A percentile compares a stretch with the other conserved stretches of the same genome.
Evolutionary conservation across 2,113 vertebrate genomes (phyloP).

Genomic region (Corythoichthys intestinalis): DNA sequence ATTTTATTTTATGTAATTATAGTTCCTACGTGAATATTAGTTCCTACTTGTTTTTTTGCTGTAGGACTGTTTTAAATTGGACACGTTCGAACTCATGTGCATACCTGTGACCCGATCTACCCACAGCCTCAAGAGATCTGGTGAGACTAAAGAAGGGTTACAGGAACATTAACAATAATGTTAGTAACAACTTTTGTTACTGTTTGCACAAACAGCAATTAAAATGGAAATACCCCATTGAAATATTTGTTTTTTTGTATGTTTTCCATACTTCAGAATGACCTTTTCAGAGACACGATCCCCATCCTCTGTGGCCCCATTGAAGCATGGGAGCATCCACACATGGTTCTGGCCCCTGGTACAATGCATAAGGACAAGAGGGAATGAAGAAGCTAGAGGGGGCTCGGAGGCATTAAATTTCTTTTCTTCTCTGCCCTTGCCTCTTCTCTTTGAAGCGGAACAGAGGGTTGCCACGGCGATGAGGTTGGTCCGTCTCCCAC

Average conservation of each 20-base stretch:
- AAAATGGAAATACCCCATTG: slow-evolving; percentile 6
- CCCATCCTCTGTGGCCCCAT: slow-evolving; percentile 27
- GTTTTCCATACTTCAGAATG: slow-evolving; percentile 17
- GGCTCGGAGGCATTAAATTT: slow-evolving; percentile 71
- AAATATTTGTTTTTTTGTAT: slow-evolving; percentile 11
- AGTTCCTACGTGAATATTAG: no score
- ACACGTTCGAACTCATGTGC: no score
- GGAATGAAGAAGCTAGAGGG: slow-evolving; percentile 58
- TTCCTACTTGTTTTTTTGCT: no score
- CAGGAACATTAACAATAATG: background rate
- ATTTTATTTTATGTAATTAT: no score
- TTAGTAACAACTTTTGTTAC: background rate
- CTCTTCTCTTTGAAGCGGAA: slow-evolving; percentile 68
- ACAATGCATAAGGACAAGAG: slow-evolving; percentile 55
- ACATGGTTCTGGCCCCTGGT: slow-evolving; percentile 67
- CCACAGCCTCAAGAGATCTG: no score
- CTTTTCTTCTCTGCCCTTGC: slow-evolving; percentile 71
- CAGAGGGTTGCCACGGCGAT: slow-evolving; percentile 77
- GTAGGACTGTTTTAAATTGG: no score
- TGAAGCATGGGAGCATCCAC: slow-evolving; percentile 68
- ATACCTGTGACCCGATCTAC: no score
- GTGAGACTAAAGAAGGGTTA: background rate
- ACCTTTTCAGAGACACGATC: slow-evolving; percentile 33
- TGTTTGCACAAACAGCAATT: background rate
- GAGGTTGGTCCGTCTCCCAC: slow-evolving; percentile 74